Conservation (phyloP, 2,113 vertebrate genomes). For the Malurus elegans region DNA sequence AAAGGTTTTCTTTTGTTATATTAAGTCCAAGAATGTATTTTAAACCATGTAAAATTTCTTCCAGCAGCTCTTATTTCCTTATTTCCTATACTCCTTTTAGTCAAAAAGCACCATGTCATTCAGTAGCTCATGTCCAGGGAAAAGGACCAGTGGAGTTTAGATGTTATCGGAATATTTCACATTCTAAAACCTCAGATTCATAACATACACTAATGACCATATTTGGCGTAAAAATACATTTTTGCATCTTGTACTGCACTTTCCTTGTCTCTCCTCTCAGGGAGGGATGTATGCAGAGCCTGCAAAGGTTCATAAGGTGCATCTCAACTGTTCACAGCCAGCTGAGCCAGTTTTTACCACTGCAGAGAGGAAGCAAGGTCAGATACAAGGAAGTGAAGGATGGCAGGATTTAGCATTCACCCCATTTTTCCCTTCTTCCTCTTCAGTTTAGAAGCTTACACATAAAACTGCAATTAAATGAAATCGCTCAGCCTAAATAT, state of each 20-base stretch:
- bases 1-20: not conserved
- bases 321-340: not conserved
- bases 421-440: not conserved
- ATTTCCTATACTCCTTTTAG: not conserved
- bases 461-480: not conserved
- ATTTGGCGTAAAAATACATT: not conserved
- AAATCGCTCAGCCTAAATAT: not conserved
- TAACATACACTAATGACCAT: not conserved
- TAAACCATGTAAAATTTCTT: not conserved
- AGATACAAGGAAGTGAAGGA: not conserved
- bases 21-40: not conserved
- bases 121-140: not conserved
- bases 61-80: not conserved
- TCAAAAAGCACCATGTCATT: not conserved
- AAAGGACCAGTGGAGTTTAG: not conserved
- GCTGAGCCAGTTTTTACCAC: not conserved
- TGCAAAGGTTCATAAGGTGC: not conserved
- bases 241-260: not conserved
- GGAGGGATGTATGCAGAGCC: fast-evolving
- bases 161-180: not conserved
- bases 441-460: not conserved
- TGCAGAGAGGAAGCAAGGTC: not conserved
- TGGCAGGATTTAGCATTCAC: not conserved
- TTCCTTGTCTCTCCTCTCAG: not conserved
- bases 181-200: not conserved